Evolutionary conservation across 2,113 vertebrate species (phyloP).

Genomic region (Struthidea cinerea): DNA sequence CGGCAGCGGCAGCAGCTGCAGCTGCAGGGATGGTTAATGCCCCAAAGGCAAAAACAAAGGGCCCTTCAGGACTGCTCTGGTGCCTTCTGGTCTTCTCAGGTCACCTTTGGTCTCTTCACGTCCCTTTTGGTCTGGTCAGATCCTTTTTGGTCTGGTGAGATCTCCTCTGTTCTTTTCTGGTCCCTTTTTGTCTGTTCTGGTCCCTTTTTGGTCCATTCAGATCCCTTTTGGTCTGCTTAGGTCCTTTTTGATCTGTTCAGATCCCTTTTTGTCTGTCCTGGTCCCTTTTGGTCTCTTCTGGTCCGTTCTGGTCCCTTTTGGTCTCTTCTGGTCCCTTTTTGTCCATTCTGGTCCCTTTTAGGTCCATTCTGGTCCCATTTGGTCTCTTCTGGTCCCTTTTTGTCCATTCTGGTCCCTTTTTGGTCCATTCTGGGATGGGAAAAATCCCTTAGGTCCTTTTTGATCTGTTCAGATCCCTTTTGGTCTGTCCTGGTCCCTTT

Average conservation of each 20-base stretch:
- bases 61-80: background rate
- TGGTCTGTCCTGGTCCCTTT: too few species aligned
- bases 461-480: background rate
- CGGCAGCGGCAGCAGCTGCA: background rate
- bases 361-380: too few species aligned
- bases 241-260: too few species aligned
- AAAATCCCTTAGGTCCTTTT: too few species aligned
- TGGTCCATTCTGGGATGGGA: too few species aligned
- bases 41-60: background rate
- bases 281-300: background rate
- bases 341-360: too few species aligned
- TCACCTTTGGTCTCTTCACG: background rate
- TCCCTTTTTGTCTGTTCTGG: background rate
- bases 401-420: too few species aligned
- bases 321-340: rapidly evolving
- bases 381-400: too few species aligned
- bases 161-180: too few species aligned
- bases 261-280: too few species aligned
- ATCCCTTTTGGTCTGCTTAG: background rate
- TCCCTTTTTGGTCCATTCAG: too few species aligned
- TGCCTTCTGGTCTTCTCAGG: background rate
- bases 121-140: background rate
- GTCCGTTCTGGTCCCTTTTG: background rate
- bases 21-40: background rate
- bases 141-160: rapidly evolving